Conservation (phyloP, 2,113 vertebrate species). For the Protobothrops mucrosquamatus region DNA sequence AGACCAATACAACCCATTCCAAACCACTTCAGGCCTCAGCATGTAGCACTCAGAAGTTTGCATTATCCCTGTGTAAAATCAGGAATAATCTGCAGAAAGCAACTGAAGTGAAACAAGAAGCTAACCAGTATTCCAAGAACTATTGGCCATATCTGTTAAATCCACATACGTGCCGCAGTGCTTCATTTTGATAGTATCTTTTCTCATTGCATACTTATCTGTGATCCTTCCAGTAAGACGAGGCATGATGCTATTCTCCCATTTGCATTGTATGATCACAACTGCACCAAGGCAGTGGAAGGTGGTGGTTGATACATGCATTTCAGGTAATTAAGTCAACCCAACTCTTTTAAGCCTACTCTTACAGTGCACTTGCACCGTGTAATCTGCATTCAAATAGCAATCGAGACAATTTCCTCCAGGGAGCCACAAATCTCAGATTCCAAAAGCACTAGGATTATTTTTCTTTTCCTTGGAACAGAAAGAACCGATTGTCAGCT, state of each 20-base stretch:
- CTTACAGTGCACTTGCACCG: background rate
- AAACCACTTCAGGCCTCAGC: background rate
- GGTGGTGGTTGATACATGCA: constrained; percentile 35
- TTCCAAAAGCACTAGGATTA: background rate
- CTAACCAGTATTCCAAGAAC: rapidly evolving
- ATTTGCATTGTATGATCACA: background rate
- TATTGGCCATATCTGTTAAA: background rate
- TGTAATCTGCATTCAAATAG: constrained; percentile 22
- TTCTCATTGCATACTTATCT: constrained; percentile 25
- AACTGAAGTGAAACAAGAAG: background rate
- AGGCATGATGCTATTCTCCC: background rate
- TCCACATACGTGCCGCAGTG: background rate
- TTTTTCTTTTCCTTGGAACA: background rate
- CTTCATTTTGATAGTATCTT: constrained; percentile 8
- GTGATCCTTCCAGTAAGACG: constrained; percentile 24
- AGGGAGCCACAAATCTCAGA: background rate
- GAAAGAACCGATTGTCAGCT: background rate
- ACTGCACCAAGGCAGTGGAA: background rate
- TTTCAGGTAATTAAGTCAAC: constrained; percentile 14
- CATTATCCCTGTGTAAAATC: rapidly evolving
- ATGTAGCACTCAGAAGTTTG: background rate
- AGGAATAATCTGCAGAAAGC: background rate
- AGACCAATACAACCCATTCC: background rate
- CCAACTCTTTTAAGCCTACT: constrained; percentile 34
- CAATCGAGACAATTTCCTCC: constrained; percentile 3